Percentiles rank a stretch among this genome's conserved stretches.
Evolutionary conservation across 2,888 invertebrate genomes (phyloP).

Genomic region (Cerastoderma edule): DNA sequence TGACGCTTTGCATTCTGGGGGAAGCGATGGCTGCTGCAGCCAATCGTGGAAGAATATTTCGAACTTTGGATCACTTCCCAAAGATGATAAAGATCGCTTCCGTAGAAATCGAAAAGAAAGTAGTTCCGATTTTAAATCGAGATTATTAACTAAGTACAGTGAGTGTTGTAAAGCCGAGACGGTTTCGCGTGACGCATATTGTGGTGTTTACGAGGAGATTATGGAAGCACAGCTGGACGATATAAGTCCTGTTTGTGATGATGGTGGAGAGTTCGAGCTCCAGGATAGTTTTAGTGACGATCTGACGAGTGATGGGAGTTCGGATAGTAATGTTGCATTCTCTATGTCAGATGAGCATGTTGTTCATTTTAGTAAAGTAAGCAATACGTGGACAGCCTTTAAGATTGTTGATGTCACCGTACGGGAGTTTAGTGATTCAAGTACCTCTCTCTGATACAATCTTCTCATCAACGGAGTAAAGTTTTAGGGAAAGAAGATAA

Average conservation of each 20-base stretch:
- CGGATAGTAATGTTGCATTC: slow-evolving; percentile 17
- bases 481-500: too few species aligned
- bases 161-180: slow-evolving; percentile 39
- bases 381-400: slow-evolving; percentile 37
- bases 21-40: slow-evolving; percentile 37
- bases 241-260: slow-evolving; percentile 27
- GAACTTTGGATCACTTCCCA: slow-evolving; percentile 6
- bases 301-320: slow-evolving; percentile 12
- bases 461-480: too few species aligned
- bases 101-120: not conserved
- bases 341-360: slow-evolving; percentile 41
- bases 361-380: slow-evolving; percentile 29
- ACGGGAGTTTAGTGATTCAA: slow-evolving; percentile 42
- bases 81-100: not conserved
- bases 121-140: slow-evolving; percentile 8
- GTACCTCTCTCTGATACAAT: slow-evolving; percentile 5
- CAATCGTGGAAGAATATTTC: slow-evolving; percentile 46
- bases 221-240: slow-evolving; percentile 57
- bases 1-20: slow-evolving; percentile 24
- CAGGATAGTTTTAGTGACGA: slow-evolving; percentile 37
- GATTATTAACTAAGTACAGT: slow-evolving; percentile 14
- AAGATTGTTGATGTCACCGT: slow-evolving; percentile 27
- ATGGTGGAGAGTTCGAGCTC: slow-evolving; percentile 16
- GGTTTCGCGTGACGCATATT: slow-evolving; percentile 34
- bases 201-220: slow-evolving; percentile 57